Evolutionary conservation across 1,140 invertebrate species (phyloP), one percentile per base, ranked within the genome.

Genomic region (Drosophila orosa): DNA sequence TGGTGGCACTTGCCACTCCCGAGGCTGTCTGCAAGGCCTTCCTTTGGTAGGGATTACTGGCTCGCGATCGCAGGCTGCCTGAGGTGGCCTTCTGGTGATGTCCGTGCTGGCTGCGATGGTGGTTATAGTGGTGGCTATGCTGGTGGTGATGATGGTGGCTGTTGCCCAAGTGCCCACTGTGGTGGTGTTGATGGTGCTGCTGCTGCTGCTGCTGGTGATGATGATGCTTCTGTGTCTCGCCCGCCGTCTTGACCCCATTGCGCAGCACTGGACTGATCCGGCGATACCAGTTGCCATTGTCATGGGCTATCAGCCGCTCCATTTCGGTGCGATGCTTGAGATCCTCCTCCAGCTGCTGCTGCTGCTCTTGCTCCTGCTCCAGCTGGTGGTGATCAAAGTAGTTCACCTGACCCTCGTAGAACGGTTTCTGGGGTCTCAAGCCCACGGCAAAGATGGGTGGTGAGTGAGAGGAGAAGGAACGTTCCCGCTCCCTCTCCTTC

Each of bases 361-460:
- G 35, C 25, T 62, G 42, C 19, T 67, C 57, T 5, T 48, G 31
- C 12, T 75, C 45, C 27, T 50, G 58, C 13, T 48, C 24, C 73
- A 52, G 15, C 15, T 39, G 39, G 15, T 59, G 67, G 19, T 91
- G 65, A 10, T 85, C 62, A 44, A 78, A 91, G 55, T 91, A 91
- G 62, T 83, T 90, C 8, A 91, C 79, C 37, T 90, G 90, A 1
- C 90, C 90, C 69, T 91, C 84, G 24, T 91, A 91, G 33, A 90
- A 91, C 0, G 83, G 90, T 7, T 81, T 82, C 0, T 77, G 74
- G 3, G 58, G 67, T 5, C 80, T 39, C 19, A 75, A 0, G 0
- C 85, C 78, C 24, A 85, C 3, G 0, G 82, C 81, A n/a, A 85
- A 85, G 2, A 85, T 85, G 2, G 82, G 82, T 0, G 82, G 44